These are phyloP conservation scores for Euglossa dilemma DNA, from an alignment of 1,140 invertebrate species.

Conservation along the genomic window DNA sequence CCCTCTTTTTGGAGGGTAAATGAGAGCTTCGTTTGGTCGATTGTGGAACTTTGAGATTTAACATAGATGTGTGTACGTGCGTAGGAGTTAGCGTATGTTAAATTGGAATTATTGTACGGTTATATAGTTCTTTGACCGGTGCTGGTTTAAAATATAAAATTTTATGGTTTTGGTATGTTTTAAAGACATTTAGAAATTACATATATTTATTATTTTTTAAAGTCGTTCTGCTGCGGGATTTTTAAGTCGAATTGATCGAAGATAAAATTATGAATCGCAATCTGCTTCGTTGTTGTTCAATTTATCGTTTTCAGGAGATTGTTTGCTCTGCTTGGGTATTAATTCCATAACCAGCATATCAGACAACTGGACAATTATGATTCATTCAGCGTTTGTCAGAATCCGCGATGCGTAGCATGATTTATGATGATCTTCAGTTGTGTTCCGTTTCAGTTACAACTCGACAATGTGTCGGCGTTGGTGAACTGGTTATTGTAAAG, in stretches of 20 bases:
- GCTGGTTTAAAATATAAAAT: too few species aligned
- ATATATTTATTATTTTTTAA: too few species aligned
- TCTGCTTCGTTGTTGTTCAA: neutral
- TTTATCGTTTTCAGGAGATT: neutral
- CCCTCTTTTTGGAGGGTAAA: neutral
- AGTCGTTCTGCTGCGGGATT: too few species aligned
- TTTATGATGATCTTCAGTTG: constrained; percentile 37
- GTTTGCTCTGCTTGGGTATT: neutral
- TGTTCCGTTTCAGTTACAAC: constrained; percentile 16
- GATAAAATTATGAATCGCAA: neutral
- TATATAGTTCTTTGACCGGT: too few species aligned
- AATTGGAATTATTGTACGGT: too few species aligned
- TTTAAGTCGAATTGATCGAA: too few species aligned
- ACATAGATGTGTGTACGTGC: too few species aligned
- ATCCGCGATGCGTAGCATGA: constrained; percentile 16
- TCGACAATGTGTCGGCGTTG: constrained; percentile 22
- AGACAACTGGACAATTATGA: constrained; percentile 23
- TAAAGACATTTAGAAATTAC: too few species aligned
- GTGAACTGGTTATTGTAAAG: constrained; percentile 48
- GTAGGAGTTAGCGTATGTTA: too few species aligned
- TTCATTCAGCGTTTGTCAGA: constrained; percentile 33
- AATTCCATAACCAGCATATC: neutral
- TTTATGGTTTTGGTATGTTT: too few species aligned
- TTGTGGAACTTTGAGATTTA: too few species aligned
- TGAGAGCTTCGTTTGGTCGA: too few species aligned